Conservation (phyloP, 2,888 invertebrate genomes). For the Himalopsyche tibetana region DNA sequence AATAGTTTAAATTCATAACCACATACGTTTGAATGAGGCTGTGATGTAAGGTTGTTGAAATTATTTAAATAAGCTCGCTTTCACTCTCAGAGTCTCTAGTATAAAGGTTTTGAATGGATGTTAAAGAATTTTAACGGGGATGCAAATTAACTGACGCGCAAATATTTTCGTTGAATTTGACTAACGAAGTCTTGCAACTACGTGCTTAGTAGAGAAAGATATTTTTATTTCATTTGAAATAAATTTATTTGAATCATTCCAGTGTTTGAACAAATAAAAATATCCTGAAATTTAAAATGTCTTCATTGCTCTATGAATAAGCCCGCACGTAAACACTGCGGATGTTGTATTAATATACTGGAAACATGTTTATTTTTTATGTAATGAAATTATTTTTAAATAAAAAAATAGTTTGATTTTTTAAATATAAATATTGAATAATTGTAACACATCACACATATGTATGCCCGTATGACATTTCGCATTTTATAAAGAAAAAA, state of each 20-base stretch:
- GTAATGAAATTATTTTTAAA: too few species aligned
- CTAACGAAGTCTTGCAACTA: not conserved
- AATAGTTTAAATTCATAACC: not conserved
- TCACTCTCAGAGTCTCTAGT: not conserved
- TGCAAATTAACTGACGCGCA: not conserved
- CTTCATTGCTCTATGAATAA: not conserved
- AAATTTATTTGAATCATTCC: not conserved
- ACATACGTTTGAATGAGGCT: not conserved
- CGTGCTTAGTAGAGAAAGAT: not conserved
- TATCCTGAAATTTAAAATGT: not conserved
- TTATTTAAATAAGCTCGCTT: not conserved
- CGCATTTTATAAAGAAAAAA: too few species aligned
- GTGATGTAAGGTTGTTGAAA: not conserved
- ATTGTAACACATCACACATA: too few species aligned
- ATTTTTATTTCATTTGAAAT: not conserved
- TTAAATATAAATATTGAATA: too few species aligned
- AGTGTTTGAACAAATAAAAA: not conserved
- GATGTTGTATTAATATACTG: not conserved
- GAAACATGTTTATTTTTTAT: too few species aligned
- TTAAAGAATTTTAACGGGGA: not conserved
- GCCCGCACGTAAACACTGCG: not conserved
- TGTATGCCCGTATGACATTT: too few species aligned
- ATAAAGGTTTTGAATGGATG: constrained; percentile 9
- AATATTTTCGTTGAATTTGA: constrained; percentile 1
- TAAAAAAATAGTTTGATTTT: too few species aligned